Evolutionary conservation across 1,140 invertebrate species (phyloP).

Genomic region (Magallana gigas): DNA sequence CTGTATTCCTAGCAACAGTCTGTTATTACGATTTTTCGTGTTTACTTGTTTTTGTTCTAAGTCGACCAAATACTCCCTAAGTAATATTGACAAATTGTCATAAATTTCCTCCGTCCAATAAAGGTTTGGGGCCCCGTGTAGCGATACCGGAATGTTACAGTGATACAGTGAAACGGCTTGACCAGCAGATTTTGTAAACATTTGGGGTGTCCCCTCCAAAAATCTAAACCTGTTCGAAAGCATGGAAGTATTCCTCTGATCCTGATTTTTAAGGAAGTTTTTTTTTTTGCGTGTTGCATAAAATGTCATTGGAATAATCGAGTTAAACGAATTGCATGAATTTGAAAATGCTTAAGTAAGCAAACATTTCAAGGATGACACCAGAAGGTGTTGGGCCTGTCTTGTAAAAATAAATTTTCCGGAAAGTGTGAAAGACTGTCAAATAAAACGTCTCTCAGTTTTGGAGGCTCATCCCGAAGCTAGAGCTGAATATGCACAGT

Average conservation of each 20-base stretch:
- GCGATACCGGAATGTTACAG: conserved; percentile 37
- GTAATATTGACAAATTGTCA: conserved; percentile 45
- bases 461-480: neutral
- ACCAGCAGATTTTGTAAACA: conserved; percentile 25
- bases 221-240: too few species aligned
- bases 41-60: conserved; percentile 37
- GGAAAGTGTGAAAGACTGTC: conserved; percentile 32
- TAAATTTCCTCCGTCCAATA: conserved; percentile 39
- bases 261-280: too few species aligned
- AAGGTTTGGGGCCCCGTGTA: conserved; percentile 19
- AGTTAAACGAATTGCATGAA: neutral
- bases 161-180: neutral
- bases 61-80: conserved; percentile 26
- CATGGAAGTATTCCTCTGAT: too few species aligned
- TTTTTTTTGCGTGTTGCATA: too few species aligned
- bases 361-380: neutral
- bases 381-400: neutral
- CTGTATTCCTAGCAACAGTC: conserved; percentile 44
- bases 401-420: conserved; percentile 9
- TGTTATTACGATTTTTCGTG: conserved; percentile 19
- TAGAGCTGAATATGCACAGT: neutral
- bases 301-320: too few species aligned
- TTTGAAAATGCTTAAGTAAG: neutral
- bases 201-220: neutral
- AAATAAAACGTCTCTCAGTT: neutral